Base-by-base conservation (phyloP, 1,140 invertebrate species). In the Papilio machaon region DNA sequence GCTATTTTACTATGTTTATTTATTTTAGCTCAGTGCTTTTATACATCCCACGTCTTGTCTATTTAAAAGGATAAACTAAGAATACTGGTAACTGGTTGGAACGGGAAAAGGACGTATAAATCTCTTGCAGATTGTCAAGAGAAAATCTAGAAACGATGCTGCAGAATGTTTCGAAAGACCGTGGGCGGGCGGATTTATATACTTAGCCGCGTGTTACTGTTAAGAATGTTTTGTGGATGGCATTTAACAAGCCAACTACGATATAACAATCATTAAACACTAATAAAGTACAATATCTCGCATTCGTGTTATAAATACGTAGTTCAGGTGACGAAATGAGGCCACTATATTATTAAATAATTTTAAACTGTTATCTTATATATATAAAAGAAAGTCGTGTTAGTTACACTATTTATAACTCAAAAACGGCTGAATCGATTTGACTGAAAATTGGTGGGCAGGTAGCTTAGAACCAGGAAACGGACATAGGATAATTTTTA, bases 151-250 rank as follows among this genome's bases (percentile, higher is more conserved):
- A 88, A 90, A 89, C 79, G 84, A 85, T 47, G 73, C 47, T 30
- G 73, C 64, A 67, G 13, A 88, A 86, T 84, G 81, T 84, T 86
- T 89, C 86, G 85, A 88, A 88, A 86, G 80, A 84, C 80, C 82
- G 90, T 92, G 82, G 91, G 91, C 85, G 91, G 87, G 77, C 84
- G 84, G 87, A 85, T 84, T 88, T 88, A 90, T 87, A 88, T 88
- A 88, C 81, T 81, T 64, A 73, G 80, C 67, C 73, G 77, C 78
- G 75, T 79, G 81, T 78, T 83, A 84, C 81, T 83, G 84, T 83
- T 67, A 77, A 70, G 81, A 60, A 73, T 46, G 70, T 73, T 83
- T 80, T 82, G 83, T 85, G 46, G 77, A 84, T 81, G 43, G 60
- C 60, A 79, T 77, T 74, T 85, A 85, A 85, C 73, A 47, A 75